phyloP scores from a whole-genome alignment of 2,113 vertebrate genomes.

The Leiothrix lutea region DNA sequence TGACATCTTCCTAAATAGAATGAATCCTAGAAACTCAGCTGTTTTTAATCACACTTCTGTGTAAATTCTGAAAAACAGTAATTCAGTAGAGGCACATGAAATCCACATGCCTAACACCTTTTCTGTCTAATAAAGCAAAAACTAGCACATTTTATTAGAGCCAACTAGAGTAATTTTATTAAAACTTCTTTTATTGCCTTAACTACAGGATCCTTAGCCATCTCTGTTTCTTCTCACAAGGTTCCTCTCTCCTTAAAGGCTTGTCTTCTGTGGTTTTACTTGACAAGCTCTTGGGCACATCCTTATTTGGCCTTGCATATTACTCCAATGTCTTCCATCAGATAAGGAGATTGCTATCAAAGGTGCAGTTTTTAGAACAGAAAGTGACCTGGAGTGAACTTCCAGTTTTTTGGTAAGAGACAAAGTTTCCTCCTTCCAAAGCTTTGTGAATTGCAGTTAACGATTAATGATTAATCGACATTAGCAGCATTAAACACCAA shows the following conservation, averaged over 20 bases:
- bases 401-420: not conserved
- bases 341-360: not conserved
- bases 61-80: conserved; percentile 67
- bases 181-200: not conserved
- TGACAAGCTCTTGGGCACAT: not conserved
- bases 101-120: not conserved
- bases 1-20: conserved; percentile 57
- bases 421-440: not conserved
- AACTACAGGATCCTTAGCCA: not conserved
- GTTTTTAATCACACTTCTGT: conserved; percentile 55
- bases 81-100: not conserved
- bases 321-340: not conserved
- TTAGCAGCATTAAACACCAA: not conserved
- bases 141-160: not conserved
- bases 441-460: not conserved
- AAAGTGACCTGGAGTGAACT: not conserved
- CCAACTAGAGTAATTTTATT: not conserved
- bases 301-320: not conserved
- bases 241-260: not conserved
- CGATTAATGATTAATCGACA: accelerated
- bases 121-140: not conserved
- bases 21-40: conserved; percentile 66
- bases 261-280: not conserved
- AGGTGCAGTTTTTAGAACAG: not conserved
- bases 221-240: not conserved